Conservation (phyloP, 2,113 vertebrate species). For the Ictalurus punctatus region DNA sequence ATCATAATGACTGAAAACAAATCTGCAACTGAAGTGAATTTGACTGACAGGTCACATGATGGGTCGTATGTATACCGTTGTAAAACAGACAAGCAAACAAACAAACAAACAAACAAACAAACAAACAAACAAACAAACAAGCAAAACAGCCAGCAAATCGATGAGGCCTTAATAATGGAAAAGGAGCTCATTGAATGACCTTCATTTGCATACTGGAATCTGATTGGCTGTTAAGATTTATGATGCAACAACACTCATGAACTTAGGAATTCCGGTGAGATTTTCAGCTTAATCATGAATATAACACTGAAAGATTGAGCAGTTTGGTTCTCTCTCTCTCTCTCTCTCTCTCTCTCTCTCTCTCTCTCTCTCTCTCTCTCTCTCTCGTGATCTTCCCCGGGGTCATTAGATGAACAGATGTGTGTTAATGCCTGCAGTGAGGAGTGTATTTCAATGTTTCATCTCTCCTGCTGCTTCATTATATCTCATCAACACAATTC, state of each 20-base stretch:
- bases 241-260: not conserved
- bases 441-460: not conserved
- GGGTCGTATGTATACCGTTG: too few species aligned
- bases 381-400: not conserved
- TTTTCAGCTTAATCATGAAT: not conserved
- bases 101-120: too few species aligned
- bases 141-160: too few species aligned
- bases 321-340: not conserved
- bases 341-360: not conserved
- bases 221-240: not conserved
- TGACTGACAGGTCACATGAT: not conserved
- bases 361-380: not conserved
- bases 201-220: not conserved
- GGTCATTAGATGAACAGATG: slow-evolving; percentile 20
- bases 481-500: slow-evolving; percentile 9
- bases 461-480: slow-evolving; percentile 13
- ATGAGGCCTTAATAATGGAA: too few species aligned
- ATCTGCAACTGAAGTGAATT: not conserved
- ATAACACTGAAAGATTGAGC: not conserved
- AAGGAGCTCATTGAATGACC: not conserved
- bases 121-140: too few species aligned
- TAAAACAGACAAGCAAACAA: too few species aligned
- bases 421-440: not conserved
- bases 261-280: not conserved
- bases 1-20: not conserved